Conservation (phyloP, 1,140 invertebrate genomes). For the Papilio glaucus region DNA sequence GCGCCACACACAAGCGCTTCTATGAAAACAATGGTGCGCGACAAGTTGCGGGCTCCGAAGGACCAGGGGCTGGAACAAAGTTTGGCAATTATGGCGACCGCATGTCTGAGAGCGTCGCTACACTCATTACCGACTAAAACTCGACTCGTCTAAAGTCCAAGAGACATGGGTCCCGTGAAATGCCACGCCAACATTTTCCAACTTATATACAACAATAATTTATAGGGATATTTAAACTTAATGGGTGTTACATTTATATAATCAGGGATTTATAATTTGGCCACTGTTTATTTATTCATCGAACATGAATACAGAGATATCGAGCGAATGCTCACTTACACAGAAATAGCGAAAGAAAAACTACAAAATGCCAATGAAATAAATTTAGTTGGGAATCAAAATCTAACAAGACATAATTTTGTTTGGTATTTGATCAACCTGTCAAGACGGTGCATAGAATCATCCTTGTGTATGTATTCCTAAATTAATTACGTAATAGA, state of each 20-base stretch:
- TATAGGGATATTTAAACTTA: conserved; percentile 31
- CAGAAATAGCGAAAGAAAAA: too few relatives aligned
- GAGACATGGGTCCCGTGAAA: conserved; percentile 54
- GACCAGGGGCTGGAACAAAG: conserved; percentile 65
- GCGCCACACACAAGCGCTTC: conserved; percentile 64
- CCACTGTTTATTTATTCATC: too few relatives aligned
- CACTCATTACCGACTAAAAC: conserved; percentile 78
- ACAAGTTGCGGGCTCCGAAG: conserved; percentile 63
- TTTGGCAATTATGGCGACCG: conserved; percentile 82
- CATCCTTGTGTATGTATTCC: too few relatives aligned
- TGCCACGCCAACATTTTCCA: conserved; percentile 36
- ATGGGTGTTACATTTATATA: neutral
- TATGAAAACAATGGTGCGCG: conserved; percentile 74
- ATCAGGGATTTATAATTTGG: too few relatives aligned
- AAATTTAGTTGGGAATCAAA: too few relatives aligned
- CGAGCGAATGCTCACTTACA: too few relatives aligned
- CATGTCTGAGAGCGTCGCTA: conserved; percentile 80
- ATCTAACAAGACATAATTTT: too few relatives aligned
- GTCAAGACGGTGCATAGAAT: too few relatives aligned
- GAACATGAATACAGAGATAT: too few relatives aligned
- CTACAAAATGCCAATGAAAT: too few relatives aligned
- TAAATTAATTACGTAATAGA: too few relatives aligned
- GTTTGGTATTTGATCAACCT: too few relatives aligned
- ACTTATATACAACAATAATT: conserved; percentile 41
- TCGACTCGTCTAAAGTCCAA: conserved; percentile 72